These are phyloP conservation scores for Onychorhynchus coronatus DNA, from an alignment of 2,113 vertebrate genomes.

Conservation along the genomic window DNA sequence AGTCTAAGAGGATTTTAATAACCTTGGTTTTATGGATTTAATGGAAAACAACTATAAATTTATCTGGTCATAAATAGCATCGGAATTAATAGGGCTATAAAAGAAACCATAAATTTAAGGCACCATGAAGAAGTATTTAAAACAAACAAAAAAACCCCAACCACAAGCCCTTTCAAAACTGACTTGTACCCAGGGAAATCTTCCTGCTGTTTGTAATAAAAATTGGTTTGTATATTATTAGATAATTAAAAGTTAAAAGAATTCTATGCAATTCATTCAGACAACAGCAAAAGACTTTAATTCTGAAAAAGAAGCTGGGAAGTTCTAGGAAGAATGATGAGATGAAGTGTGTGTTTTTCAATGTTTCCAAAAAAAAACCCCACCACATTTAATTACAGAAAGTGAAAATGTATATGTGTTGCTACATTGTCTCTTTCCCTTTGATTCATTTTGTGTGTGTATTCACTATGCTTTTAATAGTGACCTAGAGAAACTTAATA, in stretches of 20 bases:
- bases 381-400: background rate
- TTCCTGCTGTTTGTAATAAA: background rate
- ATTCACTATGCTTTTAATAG: background rate
- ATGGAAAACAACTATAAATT: background rate
- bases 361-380: background rate
- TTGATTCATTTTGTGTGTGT: background rate
- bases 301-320: background rate
- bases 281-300: background rate
- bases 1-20: background rate
- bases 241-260: background rate
- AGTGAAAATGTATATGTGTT: background rate
- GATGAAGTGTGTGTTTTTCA: background rate
- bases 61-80: background rate
- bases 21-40: background rate
- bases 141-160: background rate
- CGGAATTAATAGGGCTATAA: background rate
- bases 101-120: background rate
- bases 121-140: background rate
- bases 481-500: background rate
- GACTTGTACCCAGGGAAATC: background rate
- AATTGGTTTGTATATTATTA: background rate
- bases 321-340: background rate
- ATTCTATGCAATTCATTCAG: background rate
- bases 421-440: background rate
- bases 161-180: background rate